These are phyloP conservation scores for Liparis tanakae DNA, from an alignment of 2,797 vertebrate genomes.

Conservation along the genomic window DNA sequence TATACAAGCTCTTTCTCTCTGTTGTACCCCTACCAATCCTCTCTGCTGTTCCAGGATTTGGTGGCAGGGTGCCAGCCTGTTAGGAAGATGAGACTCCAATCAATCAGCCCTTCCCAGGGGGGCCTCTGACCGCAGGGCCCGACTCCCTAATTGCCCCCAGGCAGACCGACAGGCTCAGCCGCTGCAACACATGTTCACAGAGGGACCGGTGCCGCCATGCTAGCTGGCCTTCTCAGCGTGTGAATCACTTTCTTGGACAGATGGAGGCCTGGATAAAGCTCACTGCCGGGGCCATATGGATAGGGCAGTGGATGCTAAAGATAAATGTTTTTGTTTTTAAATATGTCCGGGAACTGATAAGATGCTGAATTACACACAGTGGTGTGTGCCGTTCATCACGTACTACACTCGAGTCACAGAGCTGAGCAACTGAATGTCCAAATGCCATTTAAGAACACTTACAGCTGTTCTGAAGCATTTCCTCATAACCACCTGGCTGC, in stretches of 20 bases:
- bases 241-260: constrained; percentile 79
- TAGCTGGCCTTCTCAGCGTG: constrained; percentile 60
- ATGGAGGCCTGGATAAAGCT: constrained; percentile 71
- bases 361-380: constrained; percentile 1
- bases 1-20: constrained; percentile 54
- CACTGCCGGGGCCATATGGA: constrained; percentile 69
- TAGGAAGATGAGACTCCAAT: constrained; percentile 89
- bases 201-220: constrained; percentile 57
- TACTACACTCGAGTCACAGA: not conserved
- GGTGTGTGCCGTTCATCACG: constrained; percentile 9
- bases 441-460: not conserved
- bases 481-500: not conserved
- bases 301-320: constrained; percentile 23
- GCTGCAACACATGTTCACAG: constrained; percentile 83
- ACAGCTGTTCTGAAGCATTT: not conserved
- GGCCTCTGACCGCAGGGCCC: constrained; percentile 66
- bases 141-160: constrained; percentile 75
- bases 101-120: constrained; percentile 83
- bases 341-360: constrained; percentile 20
- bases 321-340: constrained; percentile 9
- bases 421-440: not conserved
- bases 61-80: constrained; percentile 85
- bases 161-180: constrained; percentile 61
- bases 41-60: constrained; percentile 69
- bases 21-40: constrained; percentile 58